Percentiles rank a stretch among this genome's conserved stretches.
Conservation (phyloP, 1,140 invertebrate species). For the Bombus affinis region DNA sequence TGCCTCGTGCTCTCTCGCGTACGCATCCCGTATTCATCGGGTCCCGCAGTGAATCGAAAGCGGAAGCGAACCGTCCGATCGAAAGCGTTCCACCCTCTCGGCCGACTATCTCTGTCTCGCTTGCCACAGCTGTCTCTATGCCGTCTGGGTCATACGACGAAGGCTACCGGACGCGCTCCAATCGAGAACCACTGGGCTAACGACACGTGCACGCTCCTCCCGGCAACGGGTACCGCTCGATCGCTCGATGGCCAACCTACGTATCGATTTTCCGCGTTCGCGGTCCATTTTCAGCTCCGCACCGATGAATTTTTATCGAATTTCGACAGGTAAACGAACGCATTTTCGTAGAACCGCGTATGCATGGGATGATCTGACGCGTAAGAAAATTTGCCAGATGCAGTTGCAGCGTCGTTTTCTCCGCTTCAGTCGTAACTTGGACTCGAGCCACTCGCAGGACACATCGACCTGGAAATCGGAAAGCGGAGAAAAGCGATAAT, state of each 20-base stretch:
- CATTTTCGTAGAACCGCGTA: too few species aligned
- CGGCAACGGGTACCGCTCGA: constrained; percentile 1
- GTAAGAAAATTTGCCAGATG: background rate
- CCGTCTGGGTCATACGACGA: background rate
- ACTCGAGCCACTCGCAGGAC: too few species aligned
- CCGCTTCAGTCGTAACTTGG: too few species aligned
- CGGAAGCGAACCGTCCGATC: constrained; percentile 39
- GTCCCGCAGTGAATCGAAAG: constrained; percentile 44
- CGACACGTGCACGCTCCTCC: constrained; percentile 39
- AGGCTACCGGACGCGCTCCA: background rate
- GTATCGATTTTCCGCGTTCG: constrained; percentile 35
- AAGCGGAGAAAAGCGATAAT: too few species aligned
- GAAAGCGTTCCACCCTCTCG: constrained; percentile 19
- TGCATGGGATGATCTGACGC: background rate
- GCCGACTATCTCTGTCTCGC: background rate
- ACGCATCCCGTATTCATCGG: constrained; percentile 47
- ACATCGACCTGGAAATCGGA: too few species aligned
- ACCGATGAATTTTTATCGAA: background rate
- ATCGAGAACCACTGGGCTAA: constrained; percentile 31
- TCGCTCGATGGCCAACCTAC: constrained; percentile 35
- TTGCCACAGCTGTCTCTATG: background rate
- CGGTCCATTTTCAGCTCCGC: constrained; percentile 15
- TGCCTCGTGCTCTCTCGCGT: constrained; percentile 58
- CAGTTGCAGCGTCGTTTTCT: too few species aligned
- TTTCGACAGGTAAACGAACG: background rate